phyloP scores from a whole-genome alignment of 1,140 invertebrate species.

The Neodiprion fabricii region DNA sequence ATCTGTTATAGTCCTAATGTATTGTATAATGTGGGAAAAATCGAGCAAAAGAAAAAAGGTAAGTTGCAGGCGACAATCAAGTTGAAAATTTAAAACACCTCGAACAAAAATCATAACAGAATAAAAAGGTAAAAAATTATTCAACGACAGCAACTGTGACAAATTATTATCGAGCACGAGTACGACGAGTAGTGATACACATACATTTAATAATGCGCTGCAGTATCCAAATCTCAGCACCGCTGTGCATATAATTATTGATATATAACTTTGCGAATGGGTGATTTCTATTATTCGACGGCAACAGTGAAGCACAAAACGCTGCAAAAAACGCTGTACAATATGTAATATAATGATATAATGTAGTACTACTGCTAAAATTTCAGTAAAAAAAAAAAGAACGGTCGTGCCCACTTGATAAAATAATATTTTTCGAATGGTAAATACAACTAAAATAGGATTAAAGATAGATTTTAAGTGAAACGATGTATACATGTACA shows the following conservation, averaged over 20 bases:
- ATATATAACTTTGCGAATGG: too few relatives aligned
- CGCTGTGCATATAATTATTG: too few relatives aligned
- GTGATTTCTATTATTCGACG: background rate
- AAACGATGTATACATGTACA: background rate
- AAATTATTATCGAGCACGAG: background rate
- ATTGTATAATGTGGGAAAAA: background rate
- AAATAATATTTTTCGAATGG: background rate
- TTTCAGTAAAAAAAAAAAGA: background rate
- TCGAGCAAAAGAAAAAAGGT: background rate
- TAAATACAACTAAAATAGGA: background rate
- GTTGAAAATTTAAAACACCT: background rate
- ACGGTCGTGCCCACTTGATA: background rate
- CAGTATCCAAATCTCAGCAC: too few relatives aligned
- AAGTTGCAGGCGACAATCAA: background rate
- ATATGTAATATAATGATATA: constrained; percentile 1
- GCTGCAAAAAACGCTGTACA: background rate
- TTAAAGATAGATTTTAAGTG: too few relatives aligned
- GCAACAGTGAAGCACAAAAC: background rate
- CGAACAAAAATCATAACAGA: background rate
- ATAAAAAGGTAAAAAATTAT: background rate
- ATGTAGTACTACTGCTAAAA: background rate
- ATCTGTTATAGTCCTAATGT: too few relatives aligned
- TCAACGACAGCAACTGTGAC: background rate
- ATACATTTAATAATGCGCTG: too few relatives aligned
- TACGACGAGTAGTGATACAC: too few relatives aligned